These are phyloP conservation scores for Rhopalosiphum maidis DNA, from an alignment of 1,140 invertebrate species.

Conservation along the genomic window DNA sequence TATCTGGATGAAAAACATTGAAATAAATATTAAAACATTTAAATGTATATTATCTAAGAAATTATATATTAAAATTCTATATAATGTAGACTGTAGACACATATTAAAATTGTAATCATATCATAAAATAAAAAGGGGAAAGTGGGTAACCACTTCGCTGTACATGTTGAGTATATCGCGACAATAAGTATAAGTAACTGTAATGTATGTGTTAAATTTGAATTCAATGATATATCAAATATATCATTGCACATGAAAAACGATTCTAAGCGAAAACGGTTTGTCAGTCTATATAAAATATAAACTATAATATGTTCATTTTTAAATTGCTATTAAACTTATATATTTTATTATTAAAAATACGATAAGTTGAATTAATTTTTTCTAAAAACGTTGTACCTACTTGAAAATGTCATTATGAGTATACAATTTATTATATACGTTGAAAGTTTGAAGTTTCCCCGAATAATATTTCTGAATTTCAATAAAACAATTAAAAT, in stretches of 20 bases:
- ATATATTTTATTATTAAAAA: too few species aligned
- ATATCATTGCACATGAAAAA: neutral
- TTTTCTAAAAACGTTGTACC: neutral
- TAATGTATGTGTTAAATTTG: neutral
- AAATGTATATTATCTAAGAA: neutral
- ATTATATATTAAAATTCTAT: neutral
- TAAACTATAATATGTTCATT: too few species aligned
- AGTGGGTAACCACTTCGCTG: neutral
- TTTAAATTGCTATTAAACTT: neutral
- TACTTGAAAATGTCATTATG: neutral
- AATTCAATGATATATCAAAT: neutral
- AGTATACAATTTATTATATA: neutral
- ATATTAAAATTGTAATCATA: neutral
- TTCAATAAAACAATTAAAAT: too few species aligned
- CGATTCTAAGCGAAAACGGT: neutral
- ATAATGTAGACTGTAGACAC: neutral
- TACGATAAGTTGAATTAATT: neutral
- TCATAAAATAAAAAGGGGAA: neutral
- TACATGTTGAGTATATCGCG: neutral
- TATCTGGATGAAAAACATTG: neutral
- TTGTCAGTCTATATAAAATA: too few species aligned
- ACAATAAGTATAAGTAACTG: neutral
- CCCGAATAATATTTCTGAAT: neutral
- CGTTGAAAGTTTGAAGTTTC: neutral
- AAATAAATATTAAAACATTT: neutral